Evolutionary conservation across 2,113 vertebrate genomes (phyloP), one percentile per base, ranked within the genome.

Genomic region (Stegostoma tigrinum): DNA sequence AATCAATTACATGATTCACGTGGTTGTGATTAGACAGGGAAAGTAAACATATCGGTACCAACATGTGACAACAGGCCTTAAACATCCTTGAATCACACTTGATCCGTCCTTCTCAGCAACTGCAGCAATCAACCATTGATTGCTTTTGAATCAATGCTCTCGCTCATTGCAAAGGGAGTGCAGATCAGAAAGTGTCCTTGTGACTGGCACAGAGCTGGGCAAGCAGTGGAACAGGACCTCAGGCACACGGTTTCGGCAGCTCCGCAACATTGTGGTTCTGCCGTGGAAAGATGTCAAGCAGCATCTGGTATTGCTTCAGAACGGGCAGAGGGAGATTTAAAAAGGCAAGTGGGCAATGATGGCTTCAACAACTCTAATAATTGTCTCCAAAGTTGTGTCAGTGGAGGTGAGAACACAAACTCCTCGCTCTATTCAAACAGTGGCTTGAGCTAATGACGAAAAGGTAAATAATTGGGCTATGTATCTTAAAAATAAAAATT

Each of bases 21-120:
- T 30, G 27, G 27, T 19, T 95, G 21, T 12, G 27, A 45, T 75
- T 95, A 30, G 6, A 95, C 42, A 70, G 68, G 68, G 38, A 75
- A 95, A 75, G 94, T 95, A 95, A 95, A 70, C 24, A 72, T n/a
- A 95, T 30, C 2, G 68, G 48, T 72, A 72, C 94, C 94, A 72
- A 72, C 27, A 72, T 19, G 94, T 55, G 45, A 15, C 17, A 68
- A 27, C 24, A 19, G 87, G 91, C 61, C 91, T 94, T 42, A 27
- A 38, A 45, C 66, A 72, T 48, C 15, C 34, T 14, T 5, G 19
- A 93, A 67, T 6, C 89, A n/a, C 34, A 19, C 1, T 10, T 23
- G 89, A 93, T 30, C n/a, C 19, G 10, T 55, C 64, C 12, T 64
- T 90, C 64, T 30, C 87, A 90, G 17, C 17, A 17, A 93, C 1